These are phyloP conservation scores for Coregonus ussuriensis DNA, from an alignment of 2,797 vertebrate genomes.

Conservation along the genomic window DNA sequence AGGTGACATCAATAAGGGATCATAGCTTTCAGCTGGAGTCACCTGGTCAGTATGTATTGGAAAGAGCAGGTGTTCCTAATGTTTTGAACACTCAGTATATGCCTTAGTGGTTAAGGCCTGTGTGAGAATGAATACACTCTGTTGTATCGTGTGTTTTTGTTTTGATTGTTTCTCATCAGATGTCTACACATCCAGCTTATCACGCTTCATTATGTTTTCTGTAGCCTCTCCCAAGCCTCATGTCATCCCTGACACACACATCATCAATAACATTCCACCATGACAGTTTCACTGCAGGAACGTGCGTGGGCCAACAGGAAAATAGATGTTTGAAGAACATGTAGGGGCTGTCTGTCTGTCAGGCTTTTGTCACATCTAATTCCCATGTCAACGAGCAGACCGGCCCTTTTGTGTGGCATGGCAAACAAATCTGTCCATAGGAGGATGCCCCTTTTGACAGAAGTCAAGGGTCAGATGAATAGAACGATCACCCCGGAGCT, in stretches of 20 bases:
- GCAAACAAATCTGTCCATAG: constrained; percentile 9
- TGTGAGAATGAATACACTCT: not conserved
- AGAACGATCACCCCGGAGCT: not conserved
- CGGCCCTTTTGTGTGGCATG: constrained; percentile 9
- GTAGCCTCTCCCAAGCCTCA: not conserved
- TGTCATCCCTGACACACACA: not conserved
- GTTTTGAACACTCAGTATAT: too few species aligned
- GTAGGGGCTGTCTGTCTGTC: constrained; percentile 7
- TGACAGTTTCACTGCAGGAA: not conserved
- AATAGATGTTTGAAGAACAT: constrained; percentile 1
- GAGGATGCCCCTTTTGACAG: not conserved
- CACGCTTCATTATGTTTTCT: not conserved
- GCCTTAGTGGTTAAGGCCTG: not conserved
- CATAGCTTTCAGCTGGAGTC: too few species aligned
- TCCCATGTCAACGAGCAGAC: constrained; percentile 3
- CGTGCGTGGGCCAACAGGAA: not conserved
- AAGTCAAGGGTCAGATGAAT: constrained; percentile 5
- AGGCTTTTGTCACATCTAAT: constrained; percentile 14
- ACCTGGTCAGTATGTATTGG: too few species aligned
- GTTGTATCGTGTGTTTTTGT: not conserved
- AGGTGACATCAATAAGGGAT: too few species aligned
- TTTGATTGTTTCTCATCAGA: not conserved
- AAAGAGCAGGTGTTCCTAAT: too few species aligned
- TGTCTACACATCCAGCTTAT: not conserved
- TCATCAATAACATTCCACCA: not conserved